Base-by-base conservation (phyloP, 2,888 invertebrate species). In the Drosophila antonietae region DNA sequence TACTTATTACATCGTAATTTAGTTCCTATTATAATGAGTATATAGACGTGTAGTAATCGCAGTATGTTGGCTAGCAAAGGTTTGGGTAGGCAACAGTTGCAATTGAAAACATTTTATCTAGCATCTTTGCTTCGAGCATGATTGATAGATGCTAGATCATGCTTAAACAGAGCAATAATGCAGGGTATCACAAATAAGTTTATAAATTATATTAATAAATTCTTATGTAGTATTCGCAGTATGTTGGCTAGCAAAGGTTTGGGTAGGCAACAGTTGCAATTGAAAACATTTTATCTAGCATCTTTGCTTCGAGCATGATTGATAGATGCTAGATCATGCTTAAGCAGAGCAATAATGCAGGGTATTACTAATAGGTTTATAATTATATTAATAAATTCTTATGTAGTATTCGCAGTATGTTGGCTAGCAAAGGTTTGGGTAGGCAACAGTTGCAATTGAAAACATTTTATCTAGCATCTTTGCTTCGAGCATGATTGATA, bases 401-500 rank as follows among this genome's bases (percentile, higher is more conserved):
- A 23, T 90, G 86, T 89, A 47, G 89, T 76, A 88, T 88, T 89
- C 85, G 77, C 87, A 78, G 91, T 91, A 91, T 75, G 83, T 79
- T 81, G 81, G 79, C 91, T 89, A 91, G 91, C 75, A 90, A 87
- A 14, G 53, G 49, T 35, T 86, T 78, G 62, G 55, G 91, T 91
- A 90, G 90, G 80, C 88, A 90, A 89, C 88, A 68, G 91, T 91
- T 91, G 91, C 91, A 91, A 91, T 73, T 82, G 86, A 91, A 91
- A 80, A 86, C 88, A 78, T 62, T 88, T 80, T 2, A 10, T 84
- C 56, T 83, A 58, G 78, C 87, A 85, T 76, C 15, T 23, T 55
- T 43, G 57, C 59, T 33, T 7, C n/a, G n/a, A n/a, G n/a, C n/a
- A n/a, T n/a, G n/a, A n/a, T n/a, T n/a, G n/a, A n/a, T n/a, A n/a